Conservation (phyloP, 2,888 invertebrate genomes). For the Operophtera brumata region DNA sequence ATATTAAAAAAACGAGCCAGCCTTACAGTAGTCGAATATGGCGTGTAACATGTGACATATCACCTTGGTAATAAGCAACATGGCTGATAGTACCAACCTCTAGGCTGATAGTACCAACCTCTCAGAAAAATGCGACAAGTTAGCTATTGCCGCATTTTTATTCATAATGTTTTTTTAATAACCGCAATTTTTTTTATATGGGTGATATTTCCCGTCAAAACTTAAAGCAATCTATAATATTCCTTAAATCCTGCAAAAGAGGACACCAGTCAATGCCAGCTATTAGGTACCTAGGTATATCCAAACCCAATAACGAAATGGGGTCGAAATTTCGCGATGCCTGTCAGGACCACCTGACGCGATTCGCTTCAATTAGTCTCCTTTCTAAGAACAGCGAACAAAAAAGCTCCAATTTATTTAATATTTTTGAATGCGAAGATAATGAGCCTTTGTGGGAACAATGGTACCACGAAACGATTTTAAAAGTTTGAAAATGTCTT, state of each 20-base stretch:
- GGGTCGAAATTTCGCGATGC: slow-evolving; percentile 25
- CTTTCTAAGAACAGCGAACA: slow-evolving; percentile 21
- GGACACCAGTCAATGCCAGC: slow-evolving; percentile 28
- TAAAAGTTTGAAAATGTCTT: background rate
- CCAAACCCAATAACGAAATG: slow-evolving; percentile 30
- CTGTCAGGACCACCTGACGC: slow-evolving; percentile 39
- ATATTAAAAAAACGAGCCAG: no score
- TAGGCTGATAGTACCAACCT: no score
- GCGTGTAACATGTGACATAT: no score
- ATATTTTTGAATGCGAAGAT: background rate
- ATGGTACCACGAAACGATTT: background rate
- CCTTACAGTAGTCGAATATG: no score
- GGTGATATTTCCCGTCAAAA: no score
- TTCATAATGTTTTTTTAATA: no score
- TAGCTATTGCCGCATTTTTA: no score
- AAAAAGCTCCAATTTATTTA: slow-evolving; percentile 6
- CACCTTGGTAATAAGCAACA: no score
- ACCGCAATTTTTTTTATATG: no score
- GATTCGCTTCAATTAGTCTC: slow-evolving; percentile 35
- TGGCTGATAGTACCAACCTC: no score
- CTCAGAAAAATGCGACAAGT: no score
- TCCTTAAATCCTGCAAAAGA: slow-evolving; percentile 24
- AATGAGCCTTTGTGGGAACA: slow-evolving; percentile 1
- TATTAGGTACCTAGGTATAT: slow-evolving; percentile 23
- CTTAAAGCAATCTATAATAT: background rate